Evolutionary conservation across 2,888 invertebrate species (phyloP).

Genomic region (Heliconius sara): DNA sequence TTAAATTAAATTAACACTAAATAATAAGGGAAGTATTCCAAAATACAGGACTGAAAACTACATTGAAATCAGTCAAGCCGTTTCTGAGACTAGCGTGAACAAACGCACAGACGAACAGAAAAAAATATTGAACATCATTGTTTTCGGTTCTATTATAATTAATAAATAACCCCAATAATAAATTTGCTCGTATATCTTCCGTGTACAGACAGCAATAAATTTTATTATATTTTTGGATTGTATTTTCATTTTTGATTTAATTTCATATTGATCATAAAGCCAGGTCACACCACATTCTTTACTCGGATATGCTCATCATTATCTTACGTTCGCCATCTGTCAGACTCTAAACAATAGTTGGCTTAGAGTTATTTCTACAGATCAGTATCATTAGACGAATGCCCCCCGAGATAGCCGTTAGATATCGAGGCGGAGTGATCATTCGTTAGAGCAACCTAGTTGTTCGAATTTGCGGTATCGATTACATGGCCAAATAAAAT

Average conservation of each 20-base stretch:
- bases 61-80: no score
- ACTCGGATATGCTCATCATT: constrained; percentile 49
- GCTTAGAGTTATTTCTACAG: constrained; percentile 47
- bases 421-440: constrained; percentile 47
- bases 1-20: no score
- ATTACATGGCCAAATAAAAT: constrained; percentile 24
- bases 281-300: constrained; percentile 12
- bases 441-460: constrained; percentile 55
- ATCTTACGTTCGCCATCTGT: constrained; percentile 54
- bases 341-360: constrained; percentile 62
- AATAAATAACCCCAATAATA: no score
- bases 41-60: no score
- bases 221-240: not conserved
- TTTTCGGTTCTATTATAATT: no score
- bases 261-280: not conserved
- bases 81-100: no score
- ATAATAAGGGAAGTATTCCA: no score
- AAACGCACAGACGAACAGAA: no score
- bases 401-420: constrained; percentile 50
- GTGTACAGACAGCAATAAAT: no score
- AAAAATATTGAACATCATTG: no score
- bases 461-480: constrained; percentile 48
- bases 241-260: constrained; percentile 6
- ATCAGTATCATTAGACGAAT: constrained; percentile 52
- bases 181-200: no score